phyloP scores from a whole-genome alignment of 2,797 vertebrate species.

The Melopsittacus undulatus region DNA sequence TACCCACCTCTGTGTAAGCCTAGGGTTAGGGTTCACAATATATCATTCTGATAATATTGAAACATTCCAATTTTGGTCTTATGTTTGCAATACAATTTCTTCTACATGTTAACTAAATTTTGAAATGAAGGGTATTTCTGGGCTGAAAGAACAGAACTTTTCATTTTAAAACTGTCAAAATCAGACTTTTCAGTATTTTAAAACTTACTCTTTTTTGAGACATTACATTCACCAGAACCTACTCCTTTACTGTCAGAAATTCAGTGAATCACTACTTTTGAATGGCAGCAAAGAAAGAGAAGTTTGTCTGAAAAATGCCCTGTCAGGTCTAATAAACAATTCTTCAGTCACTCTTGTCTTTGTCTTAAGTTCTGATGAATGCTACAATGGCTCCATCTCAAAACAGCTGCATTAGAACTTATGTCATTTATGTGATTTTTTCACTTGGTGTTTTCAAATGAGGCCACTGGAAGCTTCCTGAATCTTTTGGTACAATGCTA shows the following conservation, averaged over 20 bases:
- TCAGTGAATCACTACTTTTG: constrained; percentile 21
- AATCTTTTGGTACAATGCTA: not conserved
- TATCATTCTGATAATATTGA: not conserved
- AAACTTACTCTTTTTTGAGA: constrained; percentile 16
- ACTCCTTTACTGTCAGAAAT: constrained; percentile 38
- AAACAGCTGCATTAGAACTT: not conserved
- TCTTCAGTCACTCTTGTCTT: not conserved
- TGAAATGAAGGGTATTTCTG: not conserved
- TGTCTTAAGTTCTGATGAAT: not conserved
- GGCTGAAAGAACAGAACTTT: not conserved
- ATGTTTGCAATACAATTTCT: not conserved
- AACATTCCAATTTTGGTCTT: not conserved
- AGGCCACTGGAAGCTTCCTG: not conserved
- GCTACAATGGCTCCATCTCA: not conserved
- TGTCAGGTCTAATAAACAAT: constrained; percentile 10
- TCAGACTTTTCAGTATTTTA: constrained; percentile 33
- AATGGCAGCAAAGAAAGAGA: constrained; percentile 2
- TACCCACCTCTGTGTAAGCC: not conserved
- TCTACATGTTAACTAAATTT: not conserved
- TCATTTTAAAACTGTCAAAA: constrained; percentile 46
- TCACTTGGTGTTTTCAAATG: not conserved
- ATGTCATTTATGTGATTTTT: not conserved
- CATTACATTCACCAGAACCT: not conserved
- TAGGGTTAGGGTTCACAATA: not conserved
- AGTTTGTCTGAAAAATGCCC: constrained; percentile 1